Base-by-base conservation (phyloP, 2,888 invertebrate species). In the Panzeria rudis region DNA sequence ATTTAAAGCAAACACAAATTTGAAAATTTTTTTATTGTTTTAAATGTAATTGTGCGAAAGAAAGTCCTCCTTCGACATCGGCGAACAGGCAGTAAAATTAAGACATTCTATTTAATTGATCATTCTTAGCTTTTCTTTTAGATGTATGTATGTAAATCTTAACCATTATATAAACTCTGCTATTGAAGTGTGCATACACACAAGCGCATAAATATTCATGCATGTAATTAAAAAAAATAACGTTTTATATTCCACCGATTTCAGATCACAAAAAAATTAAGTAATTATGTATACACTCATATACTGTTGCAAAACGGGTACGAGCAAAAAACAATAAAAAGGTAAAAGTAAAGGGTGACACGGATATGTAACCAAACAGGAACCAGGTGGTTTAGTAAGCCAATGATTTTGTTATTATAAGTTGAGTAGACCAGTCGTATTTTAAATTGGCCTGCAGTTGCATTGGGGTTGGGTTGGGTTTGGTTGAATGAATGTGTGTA, bases 341-440 rank as follows among this genome's bases (percentile, higher is more conserved):
- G 52, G 32, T 20, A 54, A 75, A 64, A 72, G 61, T 35, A 80
- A 79, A 80, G 84, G 84, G 80, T 76, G 76, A 61, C 72, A 84
- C 68, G 83, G 62, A 78, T 56, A 75, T 79, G 68, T 79, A 79
- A 59, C 83, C 75, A 71, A 84, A 84, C 79, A 84, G 84, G 84
- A 84, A 84, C 84, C 80, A 84, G 79, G 71, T 84, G 80, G 79
- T 80, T 25, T 25, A 15, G 35, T 20, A 20, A 72, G 25, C 44
- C 71, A 76, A 61, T 76, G 69, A 72, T 72, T 77, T 68, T 25
- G 66, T 80, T 80, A 61, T 66, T 56, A 62, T 38, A 64, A 50
- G 17, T 47, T 62, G 44, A 13, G 15, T 52, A 9, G 41, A 52
- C 17, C 56, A 20, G 6, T 54, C 2, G 47, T 20, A 3, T 17